Conservation (phyloP, 2,888 invertebrate genomes). For the Rotaria magnacalcarata region DNA sequence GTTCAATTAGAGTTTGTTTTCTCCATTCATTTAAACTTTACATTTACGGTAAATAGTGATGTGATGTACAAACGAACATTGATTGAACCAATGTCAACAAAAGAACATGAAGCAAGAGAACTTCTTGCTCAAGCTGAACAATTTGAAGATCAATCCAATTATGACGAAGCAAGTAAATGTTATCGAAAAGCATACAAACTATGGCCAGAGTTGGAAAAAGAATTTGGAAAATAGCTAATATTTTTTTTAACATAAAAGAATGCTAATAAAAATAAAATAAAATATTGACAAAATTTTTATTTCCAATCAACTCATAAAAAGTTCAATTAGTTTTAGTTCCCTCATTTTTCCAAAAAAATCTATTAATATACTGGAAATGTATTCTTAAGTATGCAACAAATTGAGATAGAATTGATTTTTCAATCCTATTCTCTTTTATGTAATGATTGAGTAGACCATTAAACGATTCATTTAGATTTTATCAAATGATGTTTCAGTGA, state of each 20-base stretch:
- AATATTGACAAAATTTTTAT: too few relatives aligned
- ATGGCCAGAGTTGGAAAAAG: slow-evolving; percentile 3
- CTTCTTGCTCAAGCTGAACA: neutral
- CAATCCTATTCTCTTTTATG: too few relatives aligned
- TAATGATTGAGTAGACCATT: too few relatives aligned
- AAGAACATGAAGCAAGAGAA: neutral
- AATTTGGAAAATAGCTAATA: neutral
- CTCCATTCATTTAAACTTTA: neutral
- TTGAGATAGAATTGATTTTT: too few relatives aligned
- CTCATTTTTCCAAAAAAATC: too few relatives aligned
- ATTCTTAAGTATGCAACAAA: too few relatives aligned
- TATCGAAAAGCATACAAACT: slow-evolving; percentile 3
- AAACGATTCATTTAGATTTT: too few relatives aligned
- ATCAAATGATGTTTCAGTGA: too few relatives aligned
- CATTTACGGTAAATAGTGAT: neutral
- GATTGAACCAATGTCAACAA: neutral
- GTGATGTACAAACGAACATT: neutral
- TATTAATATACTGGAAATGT: too few relatives aligned
- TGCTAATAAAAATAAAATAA: too few relatives aligned
- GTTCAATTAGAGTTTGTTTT: neutral
- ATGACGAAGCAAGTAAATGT: neutral
- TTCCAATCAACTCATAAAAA: too few relatives aligned
- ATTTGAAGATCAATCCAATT: neutral
- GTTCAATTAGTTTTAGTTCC: too few relatives aligned
- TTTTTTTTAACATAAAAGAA: neutral